Evolutionary conservation across 2,797 vertebrate genomes (phyloP).

Genomic region (Catamblyrhynchus diadema): DNA sequence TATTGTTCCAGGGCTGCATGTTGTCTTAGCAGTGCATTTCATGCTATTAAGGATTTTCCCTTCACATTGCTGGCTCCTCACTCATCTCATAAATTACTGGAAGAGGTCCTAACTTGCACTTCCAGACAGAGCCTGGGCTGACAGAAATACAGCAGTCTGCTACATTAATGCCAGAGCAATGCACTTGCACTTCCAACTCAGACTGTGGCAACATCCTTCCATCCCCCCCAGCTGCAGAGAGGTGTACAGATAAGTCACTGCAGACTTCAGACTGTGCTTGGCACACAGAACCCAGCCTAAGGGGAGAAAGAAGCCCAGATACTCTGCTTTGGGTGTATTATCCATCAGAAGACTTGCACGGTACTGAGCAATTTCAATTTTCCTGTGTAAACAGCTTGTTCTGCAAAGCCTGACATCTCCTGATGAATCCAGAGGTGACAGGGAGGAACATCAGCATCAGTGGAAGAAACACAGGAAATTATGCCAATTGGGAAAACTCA

Average conservation of each 20-base stretch:
- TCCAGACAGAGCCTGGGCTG: neutral
- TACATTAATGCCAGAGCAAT: neutral
- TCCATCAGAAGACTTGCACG: neutral
- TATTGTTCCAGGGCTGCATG: neutral
- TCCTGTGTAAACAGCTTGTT: neutral
- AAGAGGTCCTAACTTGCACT: neutral
- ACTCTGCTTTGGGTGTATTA: neutral
- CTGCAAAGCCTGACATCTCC: neutral
- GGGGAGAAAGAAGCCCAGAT: neutral
- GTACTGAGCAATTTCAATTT: neutral
- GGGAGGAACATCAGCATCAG: neutral
- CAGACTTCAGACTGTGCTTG: neutral
- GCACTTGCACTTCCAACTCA: neutral
- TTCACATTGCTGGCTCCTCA: neutral
- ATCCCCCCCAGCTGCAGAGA: neutral
- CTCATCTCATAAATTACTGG: neutral
- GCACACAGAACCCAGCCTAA: neutral
- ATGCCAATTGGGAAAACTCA: neutral
- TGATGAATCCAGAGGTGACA: neutral
- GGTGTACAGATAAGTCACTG: neutral
- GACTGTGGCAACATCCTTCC: neutral
- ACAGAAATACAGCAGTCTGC: neutral
- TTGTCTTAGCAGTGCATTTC: neutral
- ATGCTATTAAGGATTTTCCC: neutral
- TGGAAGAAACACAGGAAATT: neutral